phyloP scores from a whole-genome alignment of 2,888 invertebrate species.

The Xylota sylvarum region DNA sequence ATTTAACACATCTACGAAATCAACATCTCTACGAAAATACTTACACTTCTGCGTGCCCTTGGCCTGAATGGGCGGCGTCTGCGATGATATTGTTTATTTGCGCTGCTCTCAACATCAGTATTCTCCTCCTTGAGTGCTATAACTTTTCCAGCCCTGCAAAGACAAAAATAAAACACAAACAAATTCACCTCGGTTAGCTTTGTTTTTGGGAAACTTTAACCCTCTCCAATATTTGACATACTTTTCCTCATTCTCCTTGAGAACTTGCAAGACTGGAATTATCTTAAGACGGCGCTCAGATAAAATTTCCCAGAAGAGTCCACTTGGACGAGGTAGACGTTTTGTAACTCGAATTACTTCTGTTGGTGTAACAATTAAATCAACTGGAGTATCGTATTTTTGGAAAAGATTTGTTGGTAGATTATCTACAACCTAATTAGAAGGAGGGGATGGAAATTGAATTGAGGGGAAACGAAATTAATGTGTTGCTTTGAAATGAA shows the following conservation, averaged over 20 bases:
- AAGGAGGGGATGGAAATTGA: conserved; percentile 71
- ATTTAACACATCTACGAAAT: background rate
- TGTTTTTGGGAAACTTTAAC: background rate
- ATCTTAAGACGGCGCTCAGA: conserved; percentile 90
- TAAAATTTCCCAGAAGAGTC: conserved; percentile 92
- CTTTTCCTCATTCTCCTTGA: conserved; percentile 89
- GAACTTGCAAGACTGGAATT: conserved; percentile 90
- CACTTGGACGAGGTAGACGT: conserved; percentile 88
- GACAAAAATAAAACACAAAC: background rate
- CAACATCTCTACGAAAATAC: background rate
- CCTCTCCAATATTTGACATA: conserved; percentile 79
- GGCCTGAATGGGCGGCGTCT: conserved; percentile 82
- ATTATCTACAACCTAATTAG: conserved; percentile 88
- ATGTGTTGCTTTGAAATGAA: conserved; percentile 58
- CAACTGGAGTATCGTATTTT: conserved; percentile 93
- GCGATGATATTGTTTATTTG: conserved; percentile 84
- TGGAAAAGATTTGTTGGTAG: conserved; percentile 91
- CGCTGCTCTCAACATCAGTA: conserved; percentile 88
- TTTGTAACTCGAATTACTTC: conserved; percentile 89
- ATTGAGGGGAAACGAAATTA: conserved; percentile 69
- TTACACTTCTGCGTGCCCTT: conserved; percentile 73
- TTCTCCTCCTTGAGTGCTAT: conserved; percentile 89
- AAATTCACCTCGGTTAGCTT: background rate
- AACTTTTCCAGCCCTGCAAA: conserved; percentile 86
- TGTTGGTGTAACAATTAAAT: conserved; percentile 94